phyloP scores from a whole-genome alignment of 2,113 vertebrate genomes.

The Peromyscus maniculatus region DNA sequence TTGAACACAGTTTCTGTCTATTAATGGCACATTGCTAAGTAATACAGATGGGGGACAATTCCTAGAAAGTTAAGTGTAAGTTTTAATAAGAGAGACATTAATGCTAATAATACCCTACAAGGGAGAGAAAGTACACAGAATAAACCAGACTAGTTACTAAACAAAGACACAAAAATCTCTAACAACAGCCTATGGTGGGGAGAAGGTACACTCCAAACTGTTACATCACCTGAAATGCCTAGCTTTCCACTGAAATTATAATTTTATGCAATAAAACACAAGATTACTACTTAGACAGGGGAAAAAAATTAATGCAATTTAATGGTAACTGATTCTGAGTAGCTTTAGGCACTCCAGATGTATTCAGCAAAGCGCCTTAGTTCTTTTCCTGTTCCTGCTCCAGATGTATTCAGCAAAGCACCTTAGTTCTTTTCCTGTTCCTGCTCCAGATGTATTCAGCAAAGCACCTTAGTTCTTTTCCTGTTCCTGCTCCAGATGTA shows the following conservation, averaged over 20 bases:
- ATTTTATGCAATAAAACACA: neutral
- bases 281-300: neutral
- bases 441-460: neutral
- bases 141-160: neutral
- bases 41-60: neutral
- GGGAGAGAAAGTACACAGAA: neutral
- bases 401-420: neutral
- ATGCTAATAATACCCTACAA: neutral
- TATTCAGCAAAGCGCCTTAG: neutral
- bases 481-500: neutral
- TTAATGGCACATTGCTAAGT: neutral
- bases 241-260: constrained; percentile 11
- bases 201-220: neutral
- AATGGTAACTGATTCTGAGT: neutral
- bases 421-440: neutral
- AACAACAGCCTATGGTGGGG: neutral
- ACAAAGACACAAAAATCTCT: neutral
- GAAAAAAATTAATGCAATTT: neutral
- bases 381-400: neutral
- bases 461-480: neutral
- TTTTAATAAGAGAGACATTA: neutral
- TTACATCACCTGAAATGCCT: neutral
- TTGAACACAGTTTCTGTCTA: neutral
- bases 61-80: neutral
- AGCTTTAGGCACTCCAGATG: neutral